Conservation (phyloP, 2,888 invertebrate species). For the Aproaerema taeniolella region DNA sequence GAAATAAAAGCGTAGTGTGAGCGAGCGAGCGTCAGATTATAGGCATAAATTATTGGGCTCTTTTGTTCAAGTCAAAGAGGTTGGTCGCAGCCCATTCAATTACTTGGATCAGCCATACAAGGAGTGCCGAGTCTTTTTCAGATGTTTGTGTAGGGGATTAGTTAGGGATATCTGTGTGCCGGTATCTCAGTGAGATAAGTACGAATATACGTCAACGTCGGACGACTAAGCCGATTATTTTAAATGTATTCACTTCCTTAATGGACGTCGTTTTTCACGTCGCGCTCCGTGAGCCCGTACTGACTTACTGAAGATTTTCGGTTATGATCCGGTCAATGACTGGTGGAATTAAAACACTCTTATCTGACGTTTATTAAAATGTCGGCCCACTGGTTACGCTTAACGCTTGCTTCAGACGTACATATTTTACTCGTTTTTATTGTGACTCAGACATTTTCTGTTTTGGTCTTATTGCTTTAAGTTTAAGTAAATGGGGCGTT, state of each 20-base stretch:
- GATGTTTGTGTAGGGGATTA: conserved; percentile 76
- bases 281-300: conserved; percentile 47
- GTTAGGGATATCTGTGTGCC: conserved; percentile 69
- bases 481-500: conserved; percentile 1
- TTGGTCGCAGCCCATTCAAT: conserved; percentile 67
- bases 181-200: conserved; percentile 77
- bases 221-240: conserved; percentile 77
- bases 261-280: conserved; percentile 75
- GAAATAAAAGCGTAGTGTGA: conserved; percentile 46
- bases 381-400: conserved; percentile 24
- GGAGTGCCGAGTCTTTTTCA: conserved; percentile 73
- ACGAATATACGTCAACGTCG: conserved; percentile 78
- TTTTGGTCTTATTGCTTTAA: background rate
- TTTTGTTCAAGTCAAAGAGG: conserved; percentile 72
- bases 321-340: conserved; percentile 75
- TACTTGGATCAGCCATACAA: conserved; percentile 63
- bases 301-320: conserved; percentile 72
- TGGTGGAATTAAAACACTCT: conserved; percentile 57
- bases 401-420: background rate
- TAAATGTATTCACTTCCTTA: conserved; percentile 78
- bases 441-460: background rate
- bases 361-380: conserved; percentile 61
- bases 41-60: conserved; percentile 74
- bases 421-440: conserved; percentile 5
- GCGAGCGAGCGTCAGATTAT: conserved; percentile 69